Conservation (phyloP, 35 echinoderm and acorn worm genomes). For the Apostichopus californicus region DNA sequence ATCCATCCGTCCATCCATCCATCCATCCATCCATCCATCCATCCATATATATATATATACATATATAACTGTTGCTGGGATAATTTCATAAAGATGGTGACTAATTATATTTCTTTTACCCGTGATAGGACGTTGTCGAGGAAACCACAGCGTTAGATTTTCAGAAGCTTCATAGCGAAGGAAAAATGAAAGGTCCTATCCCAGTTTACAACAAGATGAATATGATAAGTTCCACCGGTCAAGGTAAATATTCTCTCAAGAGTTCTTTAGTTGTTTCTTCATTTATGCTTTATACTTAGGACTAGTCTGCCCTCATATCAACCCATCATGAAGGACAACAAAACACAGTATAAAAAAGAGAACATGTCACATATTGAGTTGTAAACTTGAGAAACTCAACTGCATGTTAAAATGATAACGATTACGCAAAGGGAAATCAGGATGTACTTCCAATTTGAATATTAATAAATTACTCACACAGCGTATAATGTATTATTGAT, state of each 20-base stretch:
- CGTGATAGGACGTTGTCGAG: background rate
- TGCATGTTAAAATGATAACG: background rate
- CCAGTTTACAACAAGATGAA: background rate
- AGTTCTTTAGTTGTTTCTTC: background rate
- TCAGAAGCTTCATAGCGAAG: background rate
- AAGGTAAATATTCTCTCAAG: background rate
- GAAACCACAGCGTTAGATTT: background rate
- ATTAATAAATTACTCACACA: too few species aligned
- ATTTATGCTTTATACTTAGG: background rate
- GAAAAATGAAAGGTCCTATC: background rate
- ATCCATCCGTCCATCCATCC: too few species aligned
- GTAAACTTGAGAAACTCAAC: background rate
- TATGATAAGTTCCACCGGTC: background rate
- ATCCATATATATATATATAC: background rate
- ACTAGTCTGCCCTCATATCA: background rate
- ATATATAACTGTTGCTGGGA: background rate
- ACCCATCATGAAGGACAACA: background rate
- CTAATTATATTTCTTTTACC: too few species aligned
- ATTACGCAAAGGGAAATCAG: too few species aligned
- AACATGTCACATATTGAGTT: background rate
- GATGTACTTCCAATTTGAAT: too few species aligned
- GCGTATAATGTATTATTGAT: too few species aligned
- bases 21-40: too few species aligned
- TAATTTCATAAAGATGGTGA: background rate
- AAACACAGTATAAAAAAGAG: too few species aligned